A percentile compares a stretch with the other conserved stretches of the same genome.
Evolutionary conservation across 2,113 vertebrate species (phyloP).

Genomic region (Zosterops hypoxanthus): DNA sequence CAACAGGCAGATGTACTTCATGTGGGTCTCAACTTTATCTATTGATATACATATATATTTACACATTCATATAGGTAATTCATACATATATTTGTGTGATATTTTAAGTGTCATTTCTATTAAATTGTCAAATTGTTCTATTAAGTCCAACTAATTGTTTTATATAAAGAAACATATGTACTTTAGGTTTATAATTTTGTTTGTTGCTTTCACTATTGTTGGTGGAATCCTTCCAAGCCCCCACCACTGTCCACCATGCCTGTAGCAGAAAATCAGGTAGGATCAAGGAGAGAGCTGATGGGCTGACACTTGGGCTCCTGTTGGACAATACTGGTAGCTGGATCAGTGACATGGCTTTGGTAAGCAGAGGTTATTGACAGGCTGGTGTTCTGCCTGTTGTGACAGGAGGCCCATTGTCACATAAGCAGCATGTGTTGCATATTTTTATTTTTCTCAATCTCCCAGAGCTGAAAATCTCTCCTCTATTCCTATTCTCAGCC

Average conservation of each 20-base stretch:
- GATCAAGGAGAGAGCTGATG: not conserved
- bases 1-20: not conserved
- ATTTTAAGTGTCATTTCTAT: not conserved
- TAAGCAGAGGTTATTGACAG: not conserved
- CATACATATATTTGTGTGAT: not conserved
- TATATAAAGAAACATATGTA: not conserved
- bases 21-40: not conserved
- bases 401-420: not conserved
- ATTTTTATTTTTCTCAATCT: not conserved
- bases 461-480: not conserved
- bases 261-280: not conserved
- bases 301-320: not conserved
- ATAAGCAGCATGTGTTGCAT: accelerated
- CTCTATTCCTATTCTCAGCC: not conserved
- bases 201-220: not conserved
- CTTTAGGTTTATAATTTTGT: not conserved
- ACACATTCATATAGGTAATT: not conserved
- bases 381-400: not conserved
- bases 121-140: not conserved
- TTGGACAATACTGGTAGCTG: not conserved
- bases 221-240: not conserved
- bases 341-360: not conserved
- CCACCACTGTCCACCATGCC: not conserved
- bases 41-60: accelerated
- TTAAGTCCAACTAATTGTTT: not conserved